Evolutionary conservation across 2,113 vertebrate species (phyloP).

Genomic region (Ammodytes dubius): DNA sequence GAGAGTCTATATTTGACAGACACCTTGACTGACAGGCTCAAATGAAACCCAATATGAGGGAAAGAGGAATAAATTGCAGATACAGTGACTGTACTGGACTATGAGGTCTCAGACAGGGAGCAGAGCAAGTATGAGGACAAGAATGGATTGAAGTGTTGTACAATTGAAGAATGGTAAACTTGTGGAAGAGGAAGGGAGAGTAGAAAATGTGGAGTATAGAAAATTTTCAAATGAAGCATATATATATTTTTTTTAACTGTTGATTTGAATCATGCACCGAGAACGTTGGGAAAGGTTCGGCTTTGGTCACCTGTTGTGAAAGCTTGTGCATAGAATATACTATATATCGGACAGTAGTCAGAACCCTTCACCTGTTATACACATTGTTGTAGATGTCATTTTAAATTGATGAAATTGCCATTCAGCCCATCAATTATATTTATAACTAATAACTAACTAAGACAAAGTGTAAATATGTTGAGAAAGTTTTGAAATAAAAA

Average conservation of each 20-base stretch:
- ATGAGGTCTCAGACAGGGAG: constrained; percentile 49
- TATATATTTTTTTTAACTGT: background rate
- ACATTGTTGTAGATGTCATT: too few species aligned
- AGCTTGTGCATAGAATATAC: constrained; percentile 23
- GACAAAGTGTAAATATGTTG: too few species aligned
- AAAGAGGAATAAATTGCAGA: constrained; percentile 74
- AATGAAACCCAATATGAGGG: constrained; percentile 80
- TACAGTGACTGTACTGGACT: constrained; percentile 60
- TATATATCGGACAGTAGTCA: too few species aligned
- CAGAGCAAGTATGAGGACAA: constrained; percentile 30
- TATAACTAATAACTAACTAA: too few species aligned
- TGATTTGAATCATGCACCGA: constrained; percentile 30
- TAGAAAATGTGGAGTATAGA: constrained; percentile 4
- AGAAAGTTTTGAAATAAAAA: too few species aligned
- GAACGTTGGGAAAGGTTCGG: constrained; percentile 20
- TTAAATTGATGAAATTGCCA: too few species aligned
- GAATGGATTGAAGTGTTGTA: constrained; percentile 25
- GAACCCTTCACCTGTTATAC: too few species aligned
- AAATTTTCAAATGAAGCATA: constrained; percentile 29
- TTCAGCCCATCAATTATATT: too few species aligned
- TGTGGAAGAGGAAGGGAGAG: background rate
- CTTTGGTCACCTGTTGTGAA: constrained; percentile 30
- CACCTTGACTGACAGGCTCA: constrained; percentile 80
- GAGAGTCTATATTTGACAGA: constrained; percentile 75
- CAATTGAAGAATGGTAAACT: constrained; percentile 41